phyloP scores from a whole-genome alignment of 2,113 vertebrate species.

The Hypanus sabinus region DNA sequence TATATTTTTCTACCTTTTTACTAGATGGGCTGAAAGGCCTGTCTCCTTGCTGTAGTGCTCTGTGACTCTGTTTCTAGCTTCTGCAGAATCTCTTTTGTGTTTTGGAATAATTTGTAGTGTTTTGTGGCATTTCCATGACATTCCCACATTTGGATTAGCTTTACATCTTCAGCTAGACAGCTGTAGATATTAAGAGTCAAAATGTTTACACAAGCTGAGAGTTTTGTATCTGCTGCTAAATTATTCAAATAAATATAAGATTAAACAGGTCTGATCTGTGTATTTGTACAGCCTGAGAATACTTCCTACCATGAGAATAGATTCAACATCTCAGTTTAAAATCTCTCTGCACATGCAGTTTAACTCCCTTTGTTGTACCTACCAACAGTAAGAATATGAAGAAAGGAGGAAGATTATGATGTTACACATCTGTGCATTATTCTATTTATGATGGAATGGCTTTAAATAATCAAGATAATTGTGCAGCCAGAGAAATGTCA shows the following conservation, averaged over 20 bases:
- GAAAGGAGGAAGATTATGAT: background rate
- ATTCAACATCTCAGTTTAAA: background rate
- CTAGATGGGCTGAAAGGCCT: too few relatives aligned
- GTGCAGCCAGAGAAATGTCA: background rate
- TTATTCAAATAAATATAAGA: background rate
- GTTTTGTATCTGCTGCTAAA: slow-evolving; percentile 16
- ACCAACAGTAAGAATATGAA: background rate
- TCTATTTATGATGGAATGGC: background rate
- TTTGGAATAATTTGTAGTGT: background rate
- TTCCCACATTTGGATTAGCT: background rate
- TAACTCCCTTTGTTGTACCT: background rate
- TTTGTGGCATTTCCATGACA: background rate
- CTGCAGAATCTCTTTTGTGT: too few relatives aligned
- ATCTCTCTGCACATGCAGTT: background rate
- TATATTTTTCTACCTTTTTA: too few relatives aligned
- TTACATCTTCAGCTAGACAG: background rate
- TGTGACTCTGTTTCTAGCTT: too few relatives aligned
- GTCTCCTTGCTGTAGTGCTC: too few relatives aligned
- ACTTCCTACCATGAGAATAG: background rate
- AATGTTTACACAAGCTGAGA: background rate
- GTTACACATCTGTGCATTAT: background rate
- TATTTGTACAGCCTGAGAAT: background rate
- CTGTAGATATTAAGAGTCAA: slow-evolving; percentile 8
- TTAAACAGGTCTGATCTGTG: slow-evolving; percentile 13
- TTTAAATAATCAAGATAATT: too few relatives aligned